Conservation (phyloP, 1,140 invertebrate species). For the Drosophila ficusphila region DNA sequence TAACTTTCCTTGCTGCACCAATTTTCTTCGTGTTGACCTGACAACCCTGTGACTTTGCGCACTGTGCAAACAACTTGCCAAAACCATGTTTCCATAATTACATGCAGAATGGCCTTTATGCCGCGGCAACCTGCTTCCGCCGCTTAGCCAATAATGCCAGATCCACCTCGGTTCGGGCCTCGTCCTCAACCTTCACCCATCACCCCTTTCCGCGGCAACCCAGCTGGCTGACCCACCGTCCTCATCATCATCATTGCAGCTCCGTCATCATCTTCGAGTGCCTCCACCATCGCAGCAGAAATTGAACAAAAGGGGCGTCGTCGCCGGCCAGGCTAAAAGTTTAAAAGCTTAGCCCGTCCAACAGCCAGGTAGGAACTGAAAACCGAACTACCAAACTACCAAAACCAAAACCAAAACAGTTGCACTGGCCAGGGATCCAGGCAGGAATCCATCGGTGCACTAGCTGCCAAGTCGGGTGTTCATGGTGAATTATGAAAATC, state of each 20-base stretch:
- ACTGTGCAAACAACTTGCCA: constrained; percentile 59
- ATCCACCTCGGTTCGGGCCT: constrained; percentile 1
- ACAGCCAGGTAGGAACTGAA: constrained; percentile 49
- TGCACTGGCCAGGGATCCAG: constrained; percentile 43
- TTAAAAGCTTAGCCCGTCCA: constrained; percentile 26
- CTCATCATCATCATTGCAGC: constrained; percentile 9
- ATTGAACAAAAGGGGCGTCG: constrained; percentile 75
- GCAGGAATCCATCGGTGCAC: constrained; percentile 45
- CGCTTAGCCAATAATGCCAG: constrained; percentile 54
- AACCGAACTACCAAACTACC: too few species aligned
- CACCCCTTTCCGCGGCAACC: constrained; percentile 12
- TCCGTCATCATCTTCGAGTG: constrained; percentile 22
- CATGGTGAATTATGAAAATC: constrained; percentile 84
- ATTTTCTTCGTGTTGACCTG: background rate
- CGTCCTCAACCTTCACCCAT: constrained; percentile 25
- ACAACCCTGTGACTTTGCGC: constrained; percentile 34
- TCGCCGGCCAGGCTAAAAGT: constrained; percentile 30
- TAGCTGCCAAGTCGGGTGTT: constrained; percentile 50
- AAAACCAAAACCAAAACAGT: constrained; percentile 81
- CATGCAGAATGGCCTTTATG: constrained; percentile 72
- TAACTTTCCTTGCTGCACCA: background rate
- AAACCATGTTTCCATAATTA: constrained; percentile 83
- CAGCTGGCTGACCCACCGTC: constrained; percentile 19
- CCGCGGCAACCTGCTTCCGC: constrained; percentile 51
- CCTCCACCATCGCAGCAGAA: constrained; percentile 39